Conservation (phyloP, 2,888 invertebrate genomes). For the Sphaeridia pumilis region DNA sequence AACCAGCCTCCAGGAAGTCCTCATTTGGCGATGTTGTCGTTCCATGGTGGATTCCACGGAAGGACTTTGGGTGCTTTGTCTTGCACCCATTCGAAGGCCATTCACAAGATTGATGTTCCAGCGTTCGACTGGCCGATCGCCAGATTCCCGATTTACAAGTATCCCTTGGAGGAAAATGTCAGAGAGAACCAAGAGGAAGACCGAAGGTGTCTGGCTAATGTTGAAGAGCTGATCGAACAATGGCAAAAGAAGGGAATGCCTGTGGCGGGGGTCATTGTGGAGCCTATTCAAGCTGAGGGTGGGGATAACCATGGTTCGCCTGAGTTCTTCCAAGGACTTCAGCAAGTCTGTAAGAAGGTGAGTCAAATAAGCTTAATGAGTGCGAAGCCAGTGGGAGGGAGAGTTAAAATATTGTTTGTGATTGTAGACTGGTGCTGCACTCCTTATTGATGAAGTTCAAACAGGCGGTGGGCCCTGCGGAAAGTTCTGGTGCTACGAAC, state of each 20-base stretch:
- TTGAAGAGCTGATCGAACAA: slow-evolving; percentile 50
- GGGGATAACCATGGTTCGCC: slow-evolving; percentile 90
- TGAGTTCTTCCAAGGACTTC: slow-evolving; percentile 74
- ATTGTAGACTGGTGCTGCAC: slow-evolving; percentile 58
- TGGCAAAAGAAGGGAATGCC: slow-evolving; percentile 56
- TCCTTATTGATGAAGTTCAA: slow-evolving; percentile 94
- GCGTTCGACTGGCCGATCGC: slow-evolving; percentile 94
- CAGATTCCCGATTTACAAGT: slow-evolving; percentile 78
- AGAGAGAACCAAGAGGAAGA: slow-evolving; percentile 75
- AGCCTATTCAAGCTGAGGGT: slow-evolving; percentile 96
- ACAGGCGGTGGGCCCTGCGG: slow-evolving; percentile 95
- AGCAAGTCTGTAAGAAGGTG: slow-evolving; percentile 64
- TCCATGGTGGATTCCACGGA: slow-evolving; percentile 86
- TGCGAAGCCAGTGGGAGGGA: too few species aligned
- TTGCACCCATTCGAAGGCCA: slow-evolving; percentile 85
- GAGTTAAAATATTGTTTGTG: too few species aligned
- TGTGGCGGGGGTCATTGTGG: slow-evolving; percentile 82
- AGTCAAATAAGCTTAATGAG: too few species aligned
- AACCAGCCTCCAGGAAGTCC: slow-evolving; percentile 83
- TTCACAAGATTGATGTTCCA: slow-evolving; percentile 90
- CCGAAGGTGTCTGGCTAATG: slow-evolving; percentile 53
- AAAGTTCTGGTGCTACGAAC: slow-evolving; percentile 94
- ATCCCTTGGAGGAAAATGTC: slow-evolving; percentile 70
- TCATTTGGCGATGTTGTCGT: slow-evolving; percentile 66
- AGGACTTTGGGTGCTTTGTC: slow-evolving; percentile 74